Evolutionary conservation across 2,113 vertebrate genomes (phyloP), one percentile per base, ranked within the genome.

Genomic region (Oreochromis tanganicae): DNA sequence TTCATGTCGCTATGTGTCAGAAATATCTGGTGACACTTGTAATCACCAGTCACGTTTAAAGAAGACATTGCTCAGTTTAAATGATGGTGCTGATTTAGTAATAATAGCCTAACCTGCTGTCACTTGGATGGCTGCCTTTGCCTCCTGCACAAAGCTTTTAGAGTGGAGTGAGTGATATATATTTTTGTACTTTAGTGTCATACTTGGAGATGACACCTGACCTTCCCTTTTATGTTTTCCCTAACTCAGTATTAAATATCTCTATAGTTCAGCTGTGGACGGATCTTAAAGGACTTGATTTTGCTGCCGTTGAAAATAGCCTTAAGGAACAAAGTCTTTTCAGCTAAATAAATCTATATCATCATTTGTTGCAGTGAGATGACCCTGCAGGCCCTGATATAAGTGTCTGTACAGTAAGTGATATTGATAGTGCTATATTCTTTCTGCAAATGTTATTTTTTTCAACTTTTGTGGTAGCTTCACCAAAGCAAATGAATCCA

Each of bases 211-310:
- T 4, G 57, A 54, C 81, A 85, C 79, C 87, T 80, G 32, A 63
- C 32, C 87, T 80, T 29, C 48, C 56, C 38, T 80, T 79, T 48
- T 59, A 52, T 87, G 71, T 85, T 50, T 86, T 83, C 71, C 50
- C 82, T 91, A 87, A 48, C 84, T 68, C 43, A 1, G 63, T 21
- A 83, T 90, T 89, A 82, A 90, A 94, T 90, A 85, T 85, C 84
- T 55, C 27, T 27, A 27, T 59, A 38, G 38, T 55, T 87, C 80
- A 81, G n/a, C 43, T 85, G 56, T 81, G 79, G 88, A 63, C 1
- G 1, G 57, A 56, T 32, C 57, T 84, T 78, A 52, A 68, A 81
- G 82, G 52, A 11, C n/a, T 89, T 90, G 85, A 90, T 88, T 84
- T 46, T 41, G 2, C 29, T 80, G 85, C 79, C 34, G 2, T 82